Percentiles rank a stretch among this genome's conserved stretches.
Evolutionary conservation across 2,888 invertebrate genomes (phyloP).

Genomic region (Atethmia centrago): DNA sequence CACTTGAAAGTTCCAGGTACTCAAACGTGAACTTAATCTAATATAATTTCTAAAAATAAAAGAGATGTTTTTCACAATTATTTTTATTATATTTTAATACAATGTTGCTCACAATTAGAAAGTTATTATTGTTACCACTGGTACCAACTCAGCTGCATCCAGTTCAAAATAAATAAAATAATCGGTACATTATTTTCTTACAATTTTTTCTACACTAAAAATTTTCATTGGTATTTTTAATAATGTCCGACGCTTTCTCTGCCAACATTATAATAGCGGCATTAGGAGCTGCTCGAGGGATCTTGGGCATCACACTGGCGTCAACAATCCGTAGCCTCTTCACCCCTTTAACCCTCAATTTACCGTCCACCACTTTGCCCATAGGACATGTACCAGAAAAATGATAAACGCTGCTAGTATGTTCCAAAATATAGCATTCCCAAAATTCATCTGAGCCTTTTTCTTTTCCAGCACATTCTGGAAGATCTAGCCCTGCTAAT

Average conservation of each 20-base stretch:
- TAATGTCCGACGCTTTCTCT: conserved; percentile 48
- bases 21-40: too few relatives aligned
- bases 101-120: too few relatives aligned
- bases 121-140: too few relatives aligned
- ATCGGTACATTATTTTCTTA: too few relatives aligned
- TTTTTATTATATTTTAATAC: too few relatives aligned
- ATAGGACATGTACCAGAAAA: conserved; percentile 93
- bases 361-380: conserved; percentile 93
- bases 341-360: conserved; percentile 77
- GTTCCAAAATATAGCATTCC: conserved; percentile 67
- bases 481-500: conserved; percentile 54
- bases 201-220: background rate
- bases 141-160: too few relatives aligned
- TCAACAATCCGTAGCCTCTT: conserved; percentile 67
- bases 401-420: conserved; percentile 92
- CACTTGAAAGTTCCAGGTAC: too few relatives aligned
- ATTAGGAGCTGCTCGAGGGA: conserved; percentile 89
- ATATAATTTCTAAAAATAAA: too few relatives aligned
- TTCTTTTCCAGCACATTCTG: conserved; percentile 58
- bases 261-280: conserved; percentile 77
- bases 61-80: too few relatives aligned
- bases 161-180: too few relatives aligned
- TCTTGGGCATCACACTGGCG: conserved; percentile 84
- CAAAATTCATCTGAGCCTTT: conserved; percentile 63
- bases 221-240: conserved; percentile 5